Evolutionary conservation across 2,113 vertebrate genomes (phyloP), one percentile per base, ranked within the genome.

Genomic region (Scolopax mira): DNA sequence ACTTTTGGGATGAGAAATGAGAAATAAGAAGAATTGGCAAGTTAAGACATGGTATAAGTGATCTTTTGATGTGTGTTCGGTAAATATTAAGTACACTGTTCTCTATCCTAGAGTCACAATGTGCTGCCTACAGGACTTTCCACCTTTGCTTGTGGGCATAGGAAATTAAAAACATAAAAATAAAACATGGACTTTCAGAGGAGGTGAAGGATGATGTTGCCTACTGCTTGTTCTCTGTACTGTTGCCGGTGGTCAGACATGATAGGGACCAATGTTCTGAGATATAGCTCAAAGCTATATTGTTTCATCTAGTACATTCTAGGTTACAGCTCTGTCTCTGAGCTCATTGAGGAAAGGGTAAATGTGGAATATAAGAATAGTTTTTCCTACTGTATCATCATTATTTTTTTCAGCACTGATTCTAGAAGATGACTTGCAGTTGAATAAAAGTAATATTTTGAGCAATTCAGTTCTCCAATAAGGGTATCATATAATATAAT

Each of bases 161-260:
- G 52, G 48, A 89, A 90, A 96, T 92, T 88, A 92, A 90, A 78
- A 67, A 28, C 82, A 78, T 49, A 71, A 58, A 94, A 94, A 71
- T 74, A 87, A 87, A 81, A 28, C 28, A 24, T 66, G 30, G 46
- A n/a, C n/a, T 89, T 94, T 91, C 22, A 66, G 65, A 66, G 52
- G 22, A 85, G 79, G 24, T 4, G 21, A 62, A 89, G 12, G 41
- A 30, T 84, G 55, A 18, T 94, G 41, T n/a, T 91, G 44, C 67
- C 64, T 85, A 1, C 15, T 37, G 42, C 35, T 86, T 39, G 24
- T 44, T 73, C 28, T 49, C 3, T 69, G 44, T 80, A 24, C 55
- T 57, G 35, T 80, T 80, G 88, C 77, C 72, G 62, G 12, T 69
- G 60, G 55, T 37, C 55, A 87, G 49, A 39, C 55, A 28, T 39